Conservation (phyloP, 2,797 vertebrate genomes). For the Tokudaia muenninki region DNA sequence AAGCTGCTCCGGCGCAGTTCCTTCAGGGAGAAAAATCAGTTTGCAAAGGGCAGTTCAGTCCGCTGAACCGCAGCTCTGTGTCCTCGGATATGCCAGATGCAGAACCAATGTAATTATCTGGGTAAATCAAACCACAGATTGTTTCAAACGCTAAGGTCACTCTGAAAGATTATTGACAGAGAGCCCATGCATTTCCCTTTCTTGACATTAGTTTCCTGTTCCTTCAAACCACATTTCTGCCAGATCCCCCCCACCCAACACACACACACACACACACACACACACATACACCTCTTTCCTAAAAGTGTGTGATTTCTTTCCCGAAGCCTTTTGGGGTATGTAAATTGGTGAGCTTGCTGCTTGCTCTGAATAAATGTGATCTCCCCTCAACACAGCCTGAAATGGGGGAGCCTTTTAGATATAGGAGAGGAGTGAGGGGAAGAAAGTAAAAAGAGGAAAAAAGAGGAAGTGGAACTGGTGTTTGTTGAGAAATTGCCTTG, state of each 20-base stretch:
- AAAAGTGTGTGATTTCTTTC: constrained; percentile 21
- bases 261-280: no score
- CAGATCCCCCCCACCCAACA: background rate
- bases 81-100: constrained; percentile 24
- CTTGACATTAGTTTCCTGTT: constrained; percentile 51
- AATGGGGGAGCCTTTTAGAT: background rate
- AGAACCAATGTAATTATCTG: constrained; percentile 71
- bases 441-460: constrained; percentile 10
- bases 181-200: constrained; percentile 51
- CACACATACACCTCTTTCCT: background rate
- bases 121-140: constrained; percentile 65
- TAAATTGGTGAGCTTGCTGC: background rate
- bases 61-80: constrained; percentile 36
- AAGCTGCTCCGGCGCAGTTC: constrained; percentile 19
- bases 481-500: background rate
- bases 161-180: constrained; percentile 58
- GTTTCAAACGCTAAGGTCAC: constrained; percentile 66
- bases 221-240: background rate
- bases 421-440: background rate
- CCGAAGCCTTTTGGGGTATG: background rate
- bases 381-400: background rate
- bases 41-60: constrained; percentile 67
- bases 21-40: constrained; percentile 47
- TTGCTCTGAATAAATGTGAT: background rate
- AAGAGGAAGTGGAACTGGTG: background rate